These are phyloP conservation scores for Chymomyza costata DNA, from an alignment of 1,140 invertebrate genomes.

Conservation along the genomic window DNA sequence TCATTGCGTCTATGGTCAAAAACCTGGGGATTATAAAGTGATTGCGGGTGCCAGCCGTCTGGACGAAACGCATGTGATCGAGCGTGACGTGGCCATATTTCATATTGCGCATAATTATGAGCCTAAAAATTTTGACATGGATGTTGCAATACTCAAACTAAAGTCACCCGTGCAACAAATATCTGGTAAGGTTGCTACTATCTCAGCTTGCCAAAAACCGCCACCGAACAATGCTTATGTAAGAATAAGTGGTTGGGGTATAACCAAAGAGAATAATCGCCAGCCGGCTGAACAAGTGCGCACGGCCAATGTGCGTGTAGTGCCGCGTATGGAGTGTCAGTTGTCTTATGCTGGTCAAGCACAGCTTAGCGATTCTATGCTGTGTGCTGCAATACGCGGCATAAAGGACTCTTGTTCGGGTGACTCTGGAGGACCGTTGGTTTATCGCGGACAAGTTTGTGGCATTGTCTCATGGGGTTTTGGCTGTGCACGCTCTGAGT, in stretches of 20 bases:
- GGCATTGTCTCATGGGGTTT: constrained; percentile 81
- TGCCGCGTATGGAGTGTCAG: constrained; percentile 40
- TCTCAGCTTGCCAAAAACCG: constrained; percentile 28
- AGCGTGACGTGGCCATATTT: constrained; percentile 31
- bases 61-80: constrained; percentile 28
- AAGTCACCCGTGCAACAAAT: constrained; percentile 6
- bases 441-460: constrained; percentile 76
- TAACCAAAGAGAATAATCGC: constrained; percentile 36
- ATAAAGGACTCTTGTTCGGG: constrained; percentile 78
- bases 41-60: constrained; percentile 55
- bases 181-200: constrained; percentile 38
- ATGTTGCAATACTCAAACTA: constrained; percentile 55
- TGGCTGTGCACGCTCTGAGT: constrained; percentile 80
- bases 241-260: constrained; percentile 60
- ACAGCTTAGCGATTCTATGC: constrained; percentile 54
- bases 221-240: constrained; percentile 47
- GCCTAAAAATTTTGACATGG: constrained; percentile 57
- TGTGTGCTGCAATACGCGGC: constrained; percentile 59
- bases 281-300: constrained; percentile 53
- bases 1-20: constrained; percentile 46
- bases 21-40: constrained; percentile 37
- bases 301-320: constrained; percentile 41
- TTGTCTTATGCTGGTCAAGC: constrained; percentile 49
- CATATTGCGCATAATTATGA: constrained; percentile 31
- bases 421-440: constrained; percentile 82